Evolutionary conservation across 1,140 invertebrate genomes (phyloP).

Genomic region (Hylaeus volcanicus): DNA sequence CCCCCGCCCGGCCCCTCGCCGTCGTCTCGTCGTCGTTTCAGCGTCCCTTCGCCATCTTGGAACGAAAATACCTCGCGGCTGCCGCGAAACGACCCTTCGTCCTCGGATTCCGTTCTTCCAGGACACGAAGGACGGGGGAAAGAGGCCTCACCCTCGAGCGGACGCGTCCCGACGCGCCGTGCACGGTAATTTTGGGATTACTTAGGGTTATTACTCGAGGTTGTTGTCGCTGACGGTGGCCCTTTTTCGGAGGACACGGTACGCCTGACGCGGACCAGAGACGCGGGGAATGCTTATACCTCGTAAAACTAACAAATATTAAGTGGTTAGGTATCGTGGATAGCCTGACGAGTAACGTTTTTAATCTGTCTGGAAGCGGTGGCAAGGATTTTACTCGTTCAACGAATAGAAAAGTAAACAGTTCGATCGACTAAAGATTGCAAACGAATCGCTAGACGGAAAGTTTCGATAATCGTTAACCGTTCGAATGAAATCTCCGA

Average conservation of each 20-base stretch:
- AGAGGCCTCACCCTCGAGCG: constrained; percentile 1
- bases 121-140: constrained; percentile 25
- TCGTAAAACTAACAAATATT: too few relatives aligned
- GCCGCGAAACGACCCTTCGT: constrained; percentile 37
- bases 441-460: too few relatives aligned
- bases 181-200: constrained; percentile 43
- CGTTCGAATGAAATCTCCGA: too few relatives aligned
- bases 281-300: too few relatives aligned
- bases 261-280: too few relatives aligned
- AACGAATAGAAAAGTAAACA: too few relatives aligned
- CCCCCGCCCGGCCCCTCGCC: neutral
- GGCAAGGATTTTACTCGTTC: too few relatives aligned
- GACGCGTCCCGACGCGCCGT: constrained; percentile 16
- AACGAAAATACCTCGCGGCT: constrained; percentile 58
- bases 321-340: too few relatives aligned
- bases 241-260: neutral
- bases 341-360: too few relatives aligned
- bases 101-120: constrained; percentile 33
- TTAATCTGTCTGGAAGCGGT: too few relatives aligned
- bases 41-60: neutral
- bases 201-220: neutral
- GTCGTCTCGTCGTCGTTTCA: neutral
- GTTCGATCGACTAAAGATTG: too few relatives aligned
- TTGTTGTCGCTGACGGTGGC: neutral
- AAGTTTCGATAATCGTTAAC: too few relatives aligned